Base-by-base conservation (phyloP, 2,113 vertebrate species). In the Ictidomys tridecemlineatus region DNA sequence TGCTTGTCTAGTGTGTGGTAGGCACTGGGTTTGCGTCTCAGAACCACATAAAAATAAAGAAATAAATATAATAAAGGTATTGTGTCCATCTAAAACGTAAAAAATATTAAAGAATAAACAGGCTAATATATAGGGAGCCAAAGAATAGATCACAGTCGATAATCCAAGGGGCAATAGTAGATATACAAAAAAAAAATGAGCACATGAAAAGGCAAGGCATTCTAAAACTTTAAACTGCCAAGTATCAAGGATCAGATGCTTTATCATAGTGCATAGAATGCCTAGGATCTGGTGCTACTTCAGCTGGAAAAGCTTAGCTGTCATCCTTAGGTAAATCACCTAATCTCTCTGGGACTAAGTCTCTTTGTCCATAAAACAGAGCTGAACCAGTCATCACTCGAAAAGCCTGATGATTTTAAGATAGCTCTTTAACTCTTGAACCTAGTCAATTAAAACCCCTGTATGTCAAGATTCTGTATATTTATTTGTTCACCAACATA, bases 341-440 rank as follows among this genome's bases (percentile, higher is more conserved):
- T 37, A 91, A 83, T 18, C 24, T 67, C 11, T 53, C 37, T 32
- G 18, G 56, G 61, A 79, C 67, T 51, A 85, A 90, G 78, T 79
- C 86, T 53, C 48, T 91, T 80, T 84, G 83, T n/a, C 45, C 56
- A 67, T 86, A 30, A 94, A 95, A 77, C 67, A 58, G 22, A 89
- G n/a, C 63, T 39, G 37, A 53, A 11, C 24, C 26, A n/a, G 28
- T 88, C 42, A 67, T 5, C 34, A 48, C 13, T 37, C 3, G 70
- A 77, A 91, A 87, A 85, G n/a, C 48, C 58, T 63, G 45, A 51
- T 85, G 42, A 83, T 32, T 10, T 53, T 58, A 58, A 51, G 51
- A 74, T 17, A 72, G 76, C 14, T 92, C 58, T 85, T 61, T 63
- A 73, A 80, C 37, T 73, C 39, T 39, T 39, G 2, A 39, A 39